These are phyloP conservation scores for Ecdyonurus torrentis DNA, from an alignment of 2,888 invertebrate genomes.

Conservation along the genomic window DNA sequence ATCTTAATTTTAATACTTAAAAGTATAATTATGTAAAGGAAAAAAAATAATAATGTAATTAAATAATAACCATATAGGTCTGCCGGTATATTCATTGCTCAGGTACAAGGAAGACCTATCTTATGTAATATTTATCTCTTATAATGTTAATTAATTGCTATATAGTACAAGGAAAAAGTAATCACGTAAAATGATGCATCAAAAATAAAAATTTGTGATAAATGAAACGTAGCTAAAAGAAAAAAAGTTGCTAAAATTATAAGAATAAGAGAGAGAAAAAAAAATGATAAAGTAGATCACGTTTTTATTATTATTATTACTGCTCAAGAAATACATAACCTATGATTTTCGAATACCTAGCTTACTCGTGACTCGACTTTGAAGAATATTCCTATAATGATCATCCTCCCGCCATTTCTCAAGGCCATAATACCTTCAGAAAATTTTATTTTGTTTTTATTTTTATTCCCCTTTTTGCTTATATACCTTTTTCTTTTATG, in stretches of 20 bases:
- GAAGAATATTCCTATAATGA: neutral
- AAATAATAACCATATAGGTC: neutral
- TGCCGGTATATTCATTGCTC: neutral
- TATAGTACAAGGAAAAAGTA: neutral
- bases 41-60: too few relatives aligned
- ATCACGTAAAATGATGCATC: neutral
- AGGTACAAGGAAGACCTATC: neutral
- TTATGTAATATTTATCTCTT: neutral
- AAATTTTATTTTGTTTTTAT: neutral
- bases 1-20: too few relatives aligned
- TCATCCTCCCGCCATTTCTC: neutral
- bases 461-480: neutral
- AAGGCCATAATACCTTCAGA: neutral
- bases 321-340: too few relatives aligned
- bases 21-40: too few relatives aligned
- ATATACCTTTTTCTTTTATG: neutral
- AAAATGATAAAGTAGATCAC: neutral
- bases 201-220: too few relatives aligned
- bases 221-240: neutral
- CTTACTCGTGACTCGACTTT: neutral
- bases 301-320: neutral
- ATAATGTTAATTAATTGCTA: too few relatives aligned
- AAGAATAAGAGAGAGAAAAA: too few relatives aligned
- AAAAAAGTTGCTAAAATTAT: neutral
- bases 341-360: neutral